Evolutionary conservation across 2,888 invertebrate genomes (phyloP), one percentile per base, ranked within the genome.

Genomic region (Hydraecia micacea): DNA sequence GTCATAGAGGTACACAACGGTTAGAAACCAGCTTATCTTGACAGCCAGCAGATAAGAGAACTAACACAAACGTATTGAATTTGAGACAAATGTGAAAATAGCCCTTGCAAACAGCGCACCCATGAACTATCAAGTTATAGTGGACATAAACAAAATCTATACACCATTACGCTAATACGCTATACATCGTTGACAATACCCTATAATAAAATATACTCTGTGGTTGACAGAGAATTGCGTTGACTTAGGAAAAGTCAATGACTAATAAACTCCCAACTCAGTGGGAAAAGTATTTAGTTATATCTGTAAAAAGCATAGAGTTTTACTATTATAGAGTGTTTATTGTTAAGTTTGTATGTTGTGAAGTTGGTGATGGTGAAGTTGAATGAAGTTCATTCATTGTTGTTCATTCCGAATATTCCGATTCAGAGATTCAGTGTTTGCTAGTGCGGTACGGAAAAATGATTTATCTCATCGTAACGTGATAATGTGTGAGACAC

Each of bases 291-390:
- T 36, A 36, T 36, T 36, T 36, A 36, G 36, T n/a, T n/a, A n/a
- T n/a, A 36, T 36, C 36, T 36, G 36, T 36, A 36, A 36, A 42
- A 75, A 39, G 49, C 75, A 77, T 75, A 75, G 75, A 74, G 75
- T n/a, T 70, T 42, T 69, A 74, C 21, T 42, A 70, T 1, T 32
- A 18, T 32, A 55, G 11, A 46, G 77, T 77, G 46, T 49, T 25
- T 46, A 55, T 21, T 21, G 8, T 8, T 25, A 36, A 36, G 36
- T 36, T 36, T 36, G 36, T 36, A 65, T 21, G 28, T n/a, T 75
- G 75, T 76, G 77, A 77, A 67, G 60, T 77, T 77, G 55, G 60
- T 77, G n/a, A n/a, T 77, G 55, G 32, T 32, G n/a, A 52, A 52
- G 15, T 39, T 70, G 25, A 15, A 75, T 70, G 25, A 15, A 75